A percentile compares a stretch with the other conserved stretches of the same genome.
These are phyloP conservation scores for Nysson spinosus DNA, from an alignment of 2,888 invertebrate species.

Conservation along the genomic window DNA sequence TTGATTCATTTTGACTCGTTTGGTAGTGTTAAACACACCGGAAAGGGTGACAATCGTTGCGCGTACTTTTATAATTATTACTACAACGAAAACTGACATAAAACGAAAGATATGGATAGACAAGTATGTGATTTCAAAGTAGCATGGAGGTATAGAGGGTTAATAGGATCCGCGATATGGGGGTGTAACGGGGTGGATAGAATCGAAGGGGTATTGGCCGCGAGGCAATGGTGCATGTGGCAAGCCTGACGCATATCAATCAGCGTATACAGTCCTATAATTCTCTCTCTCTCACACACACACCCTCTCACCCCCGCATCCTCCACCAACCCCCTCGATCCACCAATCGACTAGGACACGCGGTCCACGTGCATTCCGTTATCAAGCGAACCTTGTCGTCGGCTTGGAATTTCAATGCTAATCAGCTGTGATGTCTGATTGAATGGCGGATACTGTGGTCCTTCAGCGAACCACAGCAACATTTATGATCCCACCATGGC, in stretches of 20 bases:
- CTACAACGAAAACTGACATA: too few species aligned
- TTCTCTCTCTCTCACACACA: conserved; percentile 13
- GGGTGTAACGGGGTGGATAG: conserved; percentile 45
- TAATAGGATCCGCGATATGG: conserved; percentile 48
- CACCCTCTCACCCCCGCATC: background rate
- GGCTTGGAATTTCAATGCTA: conserved; percentile 46
- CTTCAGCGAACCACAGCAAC: conserved; percentile 22
- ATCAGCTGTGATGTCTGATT: conserved; percentile 40
- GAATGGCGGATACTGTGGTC: conserved; percentile 39
- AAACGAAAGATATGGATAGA: too few species aligned
- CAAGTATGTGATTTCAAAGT: too few species aligned
- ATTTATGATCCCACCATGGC: background rate
- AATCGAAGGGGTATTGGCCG: conserved; percentile 49
- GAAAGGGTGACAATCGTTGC: too few species aligned
- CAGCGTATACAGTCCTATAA: conserved; percentile 55
- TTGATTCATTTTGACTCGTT: too few species aligned
- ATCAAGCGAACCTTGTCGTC: conserved; percentile 40
- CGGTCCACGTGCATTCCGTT: conserved; percentile 38
- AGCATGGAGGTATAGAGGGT: too few species aligned
- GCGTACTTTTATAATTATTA: too few species aligned
- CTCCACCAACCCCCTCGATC: background rate
- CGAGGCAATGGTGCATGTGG: conserved; percentile 64
- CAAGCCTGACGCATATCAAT: conserved; percentile 72
- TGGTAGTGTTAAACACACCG: too few species aligned
- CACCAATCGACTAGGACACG: conserved; percentile 35